Conservation (phyloP, 1,140 invertebrate species). For the Drosophila arawakana region DNA sequence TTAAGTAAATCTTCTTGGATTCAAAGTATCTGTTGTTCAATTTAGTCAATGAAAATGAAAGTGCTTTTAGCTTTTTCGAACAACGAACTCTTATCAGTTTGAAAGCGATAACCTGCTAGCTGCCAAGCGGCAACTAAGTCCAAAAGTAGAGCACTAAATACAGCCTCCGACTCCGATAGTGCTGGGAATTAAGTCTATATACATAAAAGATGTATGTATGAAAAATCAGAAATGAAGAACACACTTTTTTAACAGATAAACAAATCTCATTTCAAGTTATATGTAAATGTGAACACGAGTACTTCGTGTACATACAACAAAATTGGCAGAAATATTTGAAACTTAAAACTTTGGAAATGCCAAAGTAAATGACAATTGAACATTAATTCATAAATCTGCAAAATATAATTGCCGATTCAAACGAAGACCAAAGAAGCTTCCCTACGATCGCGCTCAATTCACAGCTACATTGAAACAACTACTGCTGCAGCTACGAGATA, state of each 20-base stretch:
- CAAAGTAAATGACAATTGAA: constrained; percentile 28
- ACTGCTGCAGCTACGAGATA: constrained; percentile 20
- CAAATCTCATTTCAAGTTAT: background rate
- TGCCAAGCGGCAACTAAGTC: constrained; percentile 59
- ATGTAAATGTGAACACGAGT: background rate
- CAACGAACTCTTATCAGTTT: constrained; percentile 71
- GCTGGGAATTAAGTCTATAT: constrained; percentile 5
- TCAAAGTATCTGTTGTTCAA: constrained; percentile 2
- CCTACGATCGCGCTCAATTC: constrained; percentile 7
- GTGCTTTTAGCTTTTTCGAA: constrained; percentile 49
- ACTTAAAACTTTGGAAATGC: constrained; percentile 12
- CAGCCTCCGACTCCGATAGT: constrained; percentile 61
- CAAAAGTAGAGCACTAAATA: constrained; percentile 62
- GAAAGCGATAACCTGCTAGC: constrained; percentile 66
- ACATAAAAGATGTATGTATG: background rate
- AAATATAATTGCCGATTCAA: constrained; percentile 33
- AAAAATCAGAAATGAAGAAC: background rate
- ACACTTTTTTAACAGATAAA: constrained; percentile 32
- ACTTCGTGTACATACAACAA: no score
- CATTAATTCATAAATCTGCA: constrained; percentile 44
- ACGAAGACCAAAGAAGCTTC: constrained; percentile 22
- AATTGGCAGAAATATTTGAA: constrained; percentile 10
- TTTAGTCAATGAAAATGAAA: constrained; percentile 65
- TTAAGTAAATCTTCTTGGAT: constrained; percentile 4
- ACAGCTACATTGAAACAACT: constrained; percentile 17